These are phyloP conservation scores for Ramphastos sulfuratus DNA, from an alignment of 2,113 vertebrate genomes.

Conservation along the genomic window DNA sequence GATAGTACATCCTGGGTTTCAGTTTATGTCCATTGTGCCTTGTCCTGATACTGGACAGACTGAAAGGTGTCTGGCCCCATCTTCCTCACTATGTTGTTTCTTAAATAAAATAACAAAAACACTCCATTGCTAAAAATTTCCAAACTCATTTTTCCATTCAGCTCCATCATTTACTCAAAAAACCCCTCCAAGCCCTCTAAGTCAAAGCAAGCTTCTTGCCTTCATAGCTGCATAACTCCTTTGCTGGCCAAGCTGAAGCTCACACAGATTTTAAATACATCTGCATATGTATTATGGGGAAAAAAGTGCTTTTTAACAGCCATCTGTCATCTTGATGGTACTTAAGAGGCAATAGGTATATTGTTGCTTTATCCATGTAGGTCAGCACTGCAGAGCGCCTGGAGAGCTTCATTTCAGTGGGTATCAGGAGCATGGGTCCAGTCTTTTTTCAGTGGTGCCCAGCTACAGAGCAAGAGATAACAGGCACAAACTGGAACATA, in stretches of 20 bases:
- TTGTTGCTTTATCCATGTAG: not conserved
- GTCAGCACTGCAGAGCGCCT: accelerated
- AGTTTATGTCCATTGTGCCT: not conserved
- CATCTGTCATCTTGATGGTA: not conserved
- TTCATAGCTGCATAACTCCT: not conserved
- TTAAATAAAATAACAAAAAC: not conserved
- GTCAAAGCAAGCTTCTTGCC: not conserved
- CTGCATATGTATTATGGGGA: not conserved
- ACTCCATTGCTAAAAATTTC: not conserved
- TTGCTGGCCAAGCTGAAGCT: not conserved
- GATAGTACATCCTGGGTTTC: not conserved
- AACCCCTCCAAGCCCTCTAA: not conserved
- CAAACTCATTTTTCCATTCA: not conserved
- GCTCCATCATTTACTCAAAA: not conserved
- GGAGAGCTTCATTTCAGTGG: not conserved
- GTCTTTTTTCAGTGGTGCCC: too few relatives aligned
- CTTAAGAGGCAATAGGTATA: too few relatives aligned
- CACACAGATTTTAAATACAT: not conserved
- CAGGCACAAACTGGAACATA: too few relatives aligned
- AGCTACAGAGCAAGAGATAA: too few relatives aligned
- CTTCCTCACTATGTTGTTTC: not conserved
- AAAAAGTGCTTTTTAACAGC: not conserved
- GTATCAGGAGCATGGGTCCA: too few relatives aligned
- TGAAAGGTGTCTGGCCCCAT: not conserved
- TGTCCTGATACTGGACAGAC: not conserved